Evolutionary conservation across 2,113 vertebrate genomes (phyloP), one percentile per base, ranked within the genome.

Genomic region (Dendropsophus ebraccatus): DNA sequence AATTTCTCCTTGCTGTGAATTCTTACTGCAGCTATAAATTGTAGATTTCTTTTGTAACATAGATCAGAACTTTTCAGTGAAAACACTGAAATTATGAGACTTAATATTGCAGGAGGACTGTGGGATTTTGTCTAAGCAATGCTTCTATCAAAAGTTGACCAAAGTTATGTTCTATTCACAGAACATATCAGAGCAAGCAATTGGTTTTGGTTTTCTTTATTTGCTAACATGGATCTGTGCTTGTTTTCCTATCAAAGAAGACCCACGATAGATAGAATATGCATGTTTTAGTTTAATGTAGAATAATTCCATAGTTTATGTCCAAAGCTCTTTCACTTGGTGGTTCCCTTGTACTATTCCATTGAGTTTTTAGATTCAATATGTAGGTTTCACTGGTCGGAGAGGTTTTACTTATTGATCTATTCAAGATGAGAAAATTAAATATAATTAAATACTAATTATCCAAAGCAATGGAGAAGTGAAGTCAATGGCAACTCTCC

Each of bases 1-100:
- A 89, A 17, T 56, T 69, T 87, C 88, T 84, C 30, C 88, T 17
- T 52, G 13, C 70, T 91, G 90, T 82, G 62, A 90, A 84, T 65
- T 87, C 69, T 86, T 52, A 45, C n/a, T 85, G 11, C 16, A 84
- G 60, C 56, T 87, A 82, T 88, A 0, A 86, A 37, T 87, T 89
- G 67, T 86, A 73, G 67, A 72, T 80, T 85, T 85, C 79, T 78
- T 81, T 77, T 77, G 58, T 47, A 80, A 72, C 65, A 73, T 73
- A 58, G 65, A 86, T 86, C 49, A 80, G 62, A 86, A 86, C 84
- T 86, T 86, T 86, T 80, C 74, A 72, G 65, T 45, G 25, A 50
- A 86, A 69, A 73, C 76, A 72, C 14, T 70, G 50, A 56, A 80
- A 86, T 81, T 56, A 86, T 80, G 65, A 80, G 79, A 86, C 76